Evolutionary conservation across 2,888 invertebrate species (phyloP), one percentile per base, ranked within the genome.

Genomic region (Gasteruption jaculator): DNA sequence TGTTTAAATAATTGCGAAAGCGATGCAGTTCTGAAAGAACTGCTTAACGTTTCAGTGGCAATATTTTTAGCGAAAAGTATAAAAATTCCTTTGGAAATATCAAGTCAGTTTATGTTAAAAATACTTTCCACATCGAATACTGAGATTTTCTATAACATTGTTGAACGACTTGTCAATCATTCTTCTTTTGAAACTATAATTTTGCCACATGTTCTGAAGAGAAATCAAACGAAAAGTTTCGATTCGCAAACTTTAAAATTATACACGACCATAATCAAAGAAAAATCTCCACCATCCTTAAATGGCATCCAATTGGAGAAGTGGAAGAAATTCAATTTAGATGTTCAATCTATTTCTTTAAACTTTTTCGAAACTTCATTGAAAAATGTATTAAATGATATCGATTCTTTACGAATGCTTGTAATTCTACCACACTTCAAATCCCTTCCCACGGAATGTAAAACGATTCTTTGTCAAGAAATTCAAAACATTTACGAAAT

Each of bases 101-200:
- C 85, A 0, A 82, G 82, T 22, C 75, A 79, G n/a, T 71, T 89
- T 38, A 76, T 83, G 1, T 76, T 79, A 56, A 82, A 81, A 48
- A 71, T 83, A 16, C 63, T 87, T 20, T 74, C 74, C 8, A 63
- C 83, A 8, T 73, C 76, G 6, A 73, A 79, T 39, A 74, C 76
- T 32, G 69, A 73, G 21, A 74, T 84, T 12, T 73, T 83, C 21
- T 75, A 84, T 35, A 74, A 77, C 41, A 82, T 86, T 58, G 77
- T 86, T 3, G 77, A 81, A 55, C 78, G 80, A 64, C 78, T 87
- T 3, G 74, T 79, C 24, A 67, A 75, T 21, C 84, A 83, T 59
- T 75, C 82, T 0, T 80, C 82, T 36, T 88, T 87, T 65, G 87
- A 89, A 60, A 75, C 82, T 50, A 74, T 85, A 21, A 78, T 89